Evolutionary conservation across 2,113 vertebrate species (phyloP).

Genomic region (Brachyhypopomus gauderio): DNA sequence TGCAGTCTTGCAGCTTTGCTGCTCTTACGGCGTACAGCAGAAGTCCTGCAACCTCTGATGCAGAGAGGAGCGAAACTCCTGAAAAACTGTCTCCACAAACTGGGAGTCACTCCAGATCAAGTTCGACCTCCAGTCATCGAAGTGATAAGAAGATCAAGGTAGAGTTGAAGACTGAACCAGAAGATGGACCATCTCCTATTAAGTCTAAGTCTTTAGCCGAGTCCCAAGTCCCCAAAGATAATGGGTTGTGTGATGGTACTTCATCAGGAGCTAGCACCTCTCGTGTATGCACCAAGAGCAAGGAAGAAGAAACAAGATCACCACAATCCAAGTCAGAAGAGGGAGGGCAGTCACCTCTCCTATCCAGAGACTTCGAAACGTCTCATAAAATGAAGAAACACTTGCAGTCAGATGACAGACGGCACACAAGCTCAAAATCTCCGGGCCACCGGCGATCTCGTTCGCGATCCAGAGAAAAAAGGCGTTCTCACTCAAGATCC

Average conservation of each 20-base stretch:
- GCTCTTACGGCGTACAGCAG: neutral
- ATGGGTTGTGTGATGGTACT: slow-evolving; percentile 71
- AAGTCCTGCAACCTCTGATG: neutral
- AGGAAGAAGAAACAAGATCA: slow-evolving; percentile 67
- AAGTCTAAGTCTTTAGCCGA: slow-evolving; percentile 54
- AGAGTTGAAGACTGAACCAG: slow-evolving; percentile 67
- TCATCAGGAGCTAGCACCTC: slow-evolving; percentile 69
- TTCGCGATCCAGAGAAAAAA: slow-evolving; percentile 11
- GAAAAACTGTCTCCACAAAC: slow-evolving; percentile 56
- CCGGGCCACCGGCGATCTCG: slow-evolving; percentile 57
- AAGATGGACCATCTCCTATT: slow-evolving; percentile 69
- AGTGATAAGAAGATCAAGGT: slow-evolving; percentile 68
- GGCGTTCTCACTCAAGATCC: slow-evolving; percentile 17
- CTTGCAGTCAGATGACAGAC: slow-evolving; percentile 62
- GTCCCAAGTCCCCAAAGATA: slow-evolving; percentile 55
- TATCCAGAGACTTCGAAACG: slow-evolving; percentile 66
- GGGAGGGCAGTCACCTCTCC: slow-evolving; percentile 69
- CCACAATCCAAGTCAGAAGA: slow-evolving; percentile 72
- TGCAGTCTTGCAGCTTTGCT: neutral
- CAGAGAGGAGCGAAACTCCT: slow-evolving; percentile 60
- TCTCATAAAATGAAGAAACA: slow-evolving; percentile 66
- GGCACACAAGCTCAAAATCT: slow-evolving; percentile 56
- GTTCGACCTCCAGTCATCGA: slow-evolving; percentile 67
- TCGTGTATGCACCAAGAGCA: slow-evolving; percentile 69
- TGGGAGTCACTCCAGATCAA: slow-evolving; percentile 63